phyloP scores from a whole-genome alignment of 1,140 invertebrate genomes.

The Microplitis demolitor region DNA sequence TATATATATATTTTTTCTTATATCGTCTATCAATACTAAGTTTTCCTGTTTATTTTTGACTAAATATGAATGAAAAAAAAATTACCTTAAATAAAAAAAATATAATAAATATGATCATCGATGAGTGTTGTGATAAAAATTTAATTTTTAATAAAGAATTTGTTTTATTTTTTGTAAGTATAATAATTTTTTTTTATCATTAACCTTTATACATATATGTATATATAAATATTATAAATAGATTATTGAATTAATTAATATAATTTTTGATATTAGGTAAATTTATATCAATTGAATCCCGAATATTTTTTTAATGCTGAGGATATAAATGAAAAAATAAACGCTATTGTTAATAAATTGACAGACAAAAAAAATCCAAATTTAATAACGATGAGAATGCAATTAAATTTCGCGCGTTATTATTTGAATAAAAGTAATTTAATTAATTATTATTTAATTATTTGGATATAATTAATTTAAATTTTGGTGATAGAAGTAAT shows the following conservation, averaged over 20 bases:
- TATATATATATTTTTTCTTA: too few relatives aligned
- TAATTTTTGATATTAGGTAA: constrained; percentile 32
- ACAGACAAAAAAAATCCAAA: constrained; percentile 43
- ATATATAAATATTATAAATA: too few relatives aligned
- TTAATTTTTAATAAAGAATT: constrained; percentile 44
- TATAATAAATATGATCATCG: constrained; percentile 41
- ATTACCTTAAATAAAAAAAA: constrained; percentile 29
- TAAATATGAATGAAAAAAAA: not conserved
- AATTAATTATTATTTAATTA: not conserved
- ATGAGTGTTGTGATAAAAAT: constrained; percentile 37
- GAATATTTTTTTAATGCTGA: constrained; percentile 31
- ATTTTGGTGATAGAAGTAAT: not conserved
- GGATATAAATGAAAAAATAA: constrained; percentile 28
- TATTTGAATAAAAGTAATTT: constrained; percentile 65
- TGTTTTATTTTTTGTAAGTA: constrained; percentile 49
- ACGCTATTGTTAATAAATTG: constrained; percentile 41
- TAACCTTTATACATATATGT: not conserved
- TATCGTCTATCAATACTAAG: too few relatives aligned
- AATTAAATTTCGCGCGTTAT: constrained; percentile 72
- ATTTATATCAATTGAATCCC: constrained; percentile 40
- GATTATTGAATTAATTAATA: not conserved
- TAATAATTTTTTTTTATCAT: constrained; percentile 2
- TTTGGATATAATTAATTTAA: not conserved
- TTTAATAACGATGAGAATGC: constrained; percentile 68
- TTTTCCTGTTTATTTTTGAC: too few relatives aligned